Conservation (phyloP, 2,113 vertebrate genomes). For the Emydocephalus ijimae region DNA sequence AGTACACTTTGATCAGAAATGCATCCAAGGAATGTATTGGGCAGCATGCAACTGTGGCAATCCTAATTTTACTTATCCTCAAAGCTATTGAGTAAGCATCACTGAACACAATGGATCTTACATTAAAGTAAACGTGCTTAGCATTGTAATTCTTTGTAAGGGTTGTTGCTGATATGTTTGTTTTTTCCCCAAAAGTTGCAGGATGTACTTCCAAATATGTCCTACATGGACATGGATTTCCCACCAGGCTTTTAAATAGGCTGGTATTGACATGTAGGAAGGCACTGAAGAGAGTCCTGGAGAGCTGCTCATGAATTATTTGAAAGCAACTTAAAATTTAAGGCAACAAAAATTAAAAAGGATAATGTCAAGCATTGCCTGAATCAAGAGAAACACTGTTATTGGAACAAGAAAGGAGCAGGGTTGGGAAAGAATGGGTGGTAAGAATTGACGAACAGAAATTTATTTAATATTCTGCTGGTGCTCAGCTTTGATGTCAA, state of each 20-base stretch:
- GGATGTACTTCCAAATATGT: not conserved
- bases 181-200: not conserved
- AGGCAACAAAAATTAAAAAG: not conserved
- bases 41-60: not conserved
- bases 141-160: not conserved
- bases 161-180: not conserved
- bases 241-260: not conserved
- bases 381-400: not conserved
- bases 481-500: not conserved
- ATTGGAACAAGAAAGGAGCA: not conserved
- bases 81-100: not conserved
- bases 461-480: accelerated
- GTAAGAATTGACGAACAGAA: not conserved
- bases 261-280: not conserved
- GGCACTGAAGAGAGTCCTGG: too few species aligned
- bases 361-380: not conserved
- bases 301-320: not conserved
- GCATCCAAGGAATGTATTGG: not conserved
- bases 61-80: not conserved
- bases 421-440: not conserved
- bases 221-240: not conserved
- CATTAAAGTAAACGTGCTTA: not conserved
- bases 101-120: not conserved
- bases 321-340: not conserved
- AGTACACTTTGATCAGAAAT: not conserved